These are phyloP conservation scores for Romanogobio albipinnatus DNA, from an alignment of 2,113 vertebrate species.

Conservation along the genomic window DNA sequence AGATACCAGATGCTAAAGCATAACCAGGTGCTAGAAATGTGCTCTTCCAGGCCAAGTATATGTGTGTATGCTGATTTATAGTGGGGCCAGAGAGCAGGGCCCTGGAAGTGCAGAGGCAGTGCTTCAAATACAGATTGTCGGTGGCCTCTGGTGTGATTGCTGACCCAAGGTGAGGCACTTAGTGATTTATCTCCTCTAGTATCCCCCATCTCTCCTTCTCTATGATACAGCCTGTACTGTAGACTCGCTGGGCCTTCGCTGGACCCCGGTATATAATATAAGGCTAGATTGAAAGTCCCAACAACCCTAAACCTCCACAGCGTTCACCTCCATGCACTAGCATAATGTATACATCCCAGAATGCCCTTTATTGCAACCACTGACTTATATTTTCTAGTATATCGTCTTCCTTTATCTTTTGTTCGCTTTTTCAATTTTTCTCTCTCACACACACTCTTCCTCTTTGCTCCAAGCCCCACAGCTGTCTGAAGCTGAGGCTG, in stretches of 20 bases:
- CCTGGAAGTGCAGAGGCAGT: conserved; percentile 79
- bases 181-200: conserved; percentile 81
- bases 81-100: conserved; percentile 78
- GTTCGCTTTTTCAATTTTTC: conserved; percentile 46
- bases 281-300: conserved; percentile 48
- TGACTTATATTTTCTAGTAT: conserved; percentile 23
- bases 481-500: conserved; percentile 74
- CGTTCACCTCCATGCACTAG: not conserved
- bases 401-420: conserved; percentile 33
- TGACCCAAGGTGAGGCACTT: conserved; percentile 82
- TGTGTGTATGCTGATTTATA: conserved; percentile 79
- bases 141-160: conserved; percentile 80
- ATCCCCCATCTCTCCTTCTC: conserved; percentile 75
- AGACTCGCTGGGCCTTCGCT: not conserved
- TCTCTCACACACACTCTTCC: conserved; percentile 60
- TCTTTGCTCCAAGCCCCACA: conserved; percentile 67
- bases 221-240: conserved; percentile 40
- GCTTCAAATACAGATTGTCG: conserved; percentile 83
- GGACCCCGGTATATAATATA: conserved; percentile 12
- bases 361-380: conserved; percentile 25
- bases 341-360: conserved; percentile 25
- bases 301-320: conserved; percentile 52
- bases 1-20: not conserved
- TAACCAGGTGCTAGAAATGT: conserved; percentile 12
- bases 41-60: conserved; percentile 1